These are phyloP conservation scores for Vombatus ursinus DNA, from an alignment of 2,113 vertebrate genomes.

Conservation along the genomic window DNA sequence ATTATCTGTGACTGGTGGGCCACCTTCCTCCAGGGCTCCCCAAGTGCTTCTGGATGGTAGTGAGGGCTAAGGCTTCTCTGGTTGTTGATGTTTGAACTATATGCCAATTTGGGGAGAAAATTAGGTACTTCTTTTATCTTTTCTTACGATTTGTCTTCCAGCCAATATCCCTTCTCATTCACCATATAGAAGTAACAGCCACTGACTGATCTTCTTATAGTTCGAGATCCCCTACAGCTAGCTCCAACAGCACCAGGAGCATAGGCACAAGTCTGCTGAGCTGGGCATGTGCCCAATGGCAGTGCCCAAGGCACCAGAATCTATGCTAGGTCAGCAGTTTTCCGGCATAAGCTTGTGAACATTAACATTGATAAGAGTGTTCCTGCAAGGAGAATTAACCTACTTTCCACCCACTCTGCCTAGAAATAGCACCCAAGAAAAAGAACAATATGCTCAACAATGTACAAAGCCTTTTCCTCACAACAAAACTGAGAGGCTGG, in stretches of 20 bases:
- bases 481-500: background rate
- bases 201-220: background rate
- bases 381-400: background rate
- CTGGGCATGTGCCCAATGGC: background rate
- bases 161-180: background rate
- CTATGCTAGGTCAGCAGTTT: background rate
- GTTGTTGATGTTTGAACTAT: background rate
- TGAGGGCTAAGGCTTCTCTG: background rate
- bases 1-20: background rate
- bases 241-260: background rate
- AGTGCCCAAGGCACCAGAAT: background rate
- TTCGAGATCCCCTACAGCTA: background rate
- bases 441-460: background rate
- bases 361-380: background rate
- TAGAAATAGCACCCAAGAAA: background rate
- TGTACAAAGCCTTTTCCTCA: background rate
- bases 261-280: background rate
- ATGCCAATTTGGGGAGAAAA: background rate
- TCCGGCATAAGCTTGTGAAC: constrained; percentile 13
- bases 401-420: background rate
- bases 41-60: background rate
- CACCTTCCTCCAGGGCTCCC: background rate
- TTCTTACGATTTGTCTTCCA: background rate
- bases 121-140: background rate
- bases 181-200: background rate